Evolutionary conservation across 2,888 invertebrate species (phyloP).

Genomic region (Stenolophus ochropezus): DNA sequence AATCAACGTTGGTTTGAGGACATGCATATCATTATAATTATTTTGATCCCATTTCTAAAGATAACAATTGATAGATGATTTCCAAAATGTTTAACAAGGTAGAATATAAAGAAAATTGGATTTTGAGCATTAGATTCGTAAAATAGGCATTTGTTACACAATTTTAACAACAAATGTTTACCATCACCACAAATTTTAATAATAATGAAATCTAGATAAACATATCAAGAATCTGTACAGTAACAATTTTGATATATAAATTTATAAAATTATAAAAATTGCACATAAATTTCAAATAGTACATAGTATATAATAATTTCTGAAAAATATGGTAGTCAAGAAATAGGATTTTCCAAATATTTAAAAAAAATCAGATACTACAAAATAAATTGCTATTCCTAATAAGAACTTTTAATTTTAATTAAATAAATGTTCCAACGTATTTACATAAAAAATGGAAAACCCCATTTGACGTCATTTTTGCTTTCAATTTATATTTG

Average conservation of each 20-base stretch:
- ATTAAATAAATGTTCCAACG: too few species aligned
- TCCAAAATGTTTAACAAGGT: not conserved
- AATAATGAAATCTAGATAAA: not conserved
- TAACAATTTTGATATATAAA: not conserved
- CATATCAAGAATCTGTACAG: not conserved
- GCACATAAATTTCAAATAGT: not conserved
- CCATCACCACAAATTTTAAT: not conserved
- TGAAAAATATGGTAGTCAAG: not conserved
- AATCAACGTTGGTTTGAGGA: not conserved
- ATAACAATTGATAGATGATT: not conserved
- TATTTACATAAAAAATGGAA: too few species aligned
- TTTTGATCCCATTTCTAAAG: slow-evolving; percentile 24
- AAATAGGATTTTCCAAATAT: too few species aligned
- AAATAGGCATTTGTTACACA: not conserved
- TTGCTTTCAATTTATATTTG: too few species aligned
- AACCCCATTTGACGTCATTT: too few species aligned
- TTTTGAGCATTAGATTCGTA: not conserved
- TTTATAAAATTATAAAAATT: not conserved
- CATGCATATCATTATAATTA: slow-evolving; percentile 3
- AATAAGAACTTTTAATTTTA: too few species aligned
- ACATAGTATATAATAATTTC: not conserved
- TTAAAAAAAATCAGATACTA: too few species aligned
- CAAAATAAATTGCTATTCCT: too few species aligned
- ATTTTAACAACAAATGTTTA: not conserved
- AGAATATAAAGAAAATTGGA: not conserved